These are phyloP conservation scores for Emydoidea blandingii DNA, from an alignment of 2,797 vertebrate species.

Conservation along the genomic window DNA sequence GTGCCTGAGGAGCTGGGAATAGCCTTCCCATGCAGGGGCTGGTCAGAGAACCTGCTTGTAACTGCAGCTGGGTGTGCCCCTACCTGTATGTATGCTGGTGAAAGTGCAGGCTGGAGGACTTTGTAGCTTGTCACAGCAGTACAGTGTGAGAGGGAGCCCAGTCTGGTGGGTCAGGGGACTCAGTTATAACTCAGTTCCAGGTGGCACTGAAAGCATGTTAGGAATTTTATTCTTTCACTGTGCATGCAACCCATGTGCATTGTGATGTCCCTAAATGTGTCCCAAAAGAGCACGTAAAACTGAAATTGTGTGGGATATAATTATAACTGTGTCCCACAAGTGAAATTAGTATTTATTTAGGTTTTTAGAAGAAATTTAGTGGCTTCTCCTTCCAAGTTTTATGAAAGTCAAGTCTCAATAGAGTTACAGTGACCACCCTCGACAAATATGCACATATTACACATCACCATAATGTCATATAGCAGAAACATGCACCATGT, in stretches of 20 bases:
- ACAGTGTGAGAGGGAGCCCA: too few species aligned
- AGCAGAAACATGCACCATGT: rapidly evolving
- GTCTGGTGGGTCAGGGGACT: too few species aligned
- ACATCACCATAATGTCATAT: neutral
- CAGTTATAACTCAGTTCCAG: too few species aligned
- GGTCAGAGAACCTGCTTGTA: too few species aligned
- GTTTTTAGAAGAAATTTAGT: conserved; percentile 44
- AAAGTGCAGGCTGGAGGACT: too few species aligned
- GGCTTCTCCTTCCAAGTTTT: neutral
- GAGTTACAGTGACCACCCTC: neutral
- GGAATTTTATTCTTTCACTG: neutral
- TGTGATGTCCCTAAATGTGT: conserved; percentile 20
- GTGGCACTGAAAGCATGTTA: neutral
- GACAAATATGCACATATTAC: conserved; percentile 58
- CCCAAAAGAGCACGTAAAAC: conserved; percentile 36
- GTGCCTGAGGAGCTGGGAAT: too few species aligned
- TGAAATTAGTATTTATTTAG: conserved; percentile 18
- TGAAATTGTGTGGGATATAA: neutral
- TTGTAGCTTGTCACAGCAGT: too few species aligned
- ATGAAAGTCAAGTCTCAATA: neutral
- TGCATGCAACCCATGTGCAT: neutral
- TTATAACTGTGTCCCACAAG: conserved; percentile 20
- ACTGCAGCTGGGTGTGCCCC: too few species aligned
- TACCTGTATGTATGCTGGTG: too few species aligned
- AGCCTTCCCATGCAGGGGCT: too few species aligned